These are phyloP conservation scores for Chrysoperla carnea DNA, from an alignment of 1,140 invertebrate genomes.

Conservation along the genomic window DNA sequence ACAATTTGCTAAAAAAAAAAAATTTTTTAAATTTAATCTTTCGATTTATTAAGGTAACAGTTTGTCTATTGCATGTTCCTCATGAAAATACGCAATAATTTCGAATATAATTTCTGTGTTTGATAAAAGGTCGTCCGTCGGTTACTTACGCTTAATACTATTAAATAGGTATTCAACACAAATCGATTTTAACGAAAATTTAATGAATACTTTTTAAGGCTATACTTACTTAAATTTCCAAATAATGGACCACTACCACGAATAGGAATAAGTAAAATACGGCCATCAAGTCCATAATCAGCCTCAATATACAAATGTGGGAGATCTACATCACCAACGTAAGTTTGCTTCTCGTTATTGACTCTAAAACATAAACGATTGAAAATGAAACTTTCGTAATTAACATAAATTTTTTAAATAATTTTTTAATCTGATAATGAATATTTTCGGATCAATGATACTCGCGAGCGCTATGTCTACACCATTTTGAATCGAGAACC, in stretches of 20 bases:
- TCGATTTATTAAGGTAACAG: neutral
- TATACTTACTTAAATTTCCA: conserved; percentile 38
- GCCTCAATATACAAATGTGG: conserved; percentile 36
- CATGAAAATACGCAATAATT: too few relatives aligned
- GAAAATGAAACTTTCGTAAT: neutral
- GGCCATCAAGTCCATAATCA: conserved; percentile 38
- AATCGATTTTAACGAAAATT: too few relatives aligned
- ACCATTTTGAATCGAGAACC: too few relatives aligned
- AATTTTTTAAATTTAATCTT: conserved; percentile 5
- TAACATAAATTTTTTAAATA: too few relatives aligned
- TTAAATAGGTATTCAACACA: too few relatives aligned
- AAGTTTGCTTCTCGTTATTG: conserved; percentile 24
- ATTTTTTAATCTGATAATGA: too few relatives aligned
- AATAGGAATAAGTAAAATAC: conserved; percentile 37
- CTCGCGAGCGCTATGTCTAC: too few relatives aligned
- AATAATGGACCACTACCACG: conserved; percentile 35
- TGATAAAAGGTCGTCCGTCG: too few relatives aligned
- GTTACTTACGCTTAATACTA: too few relatives aligned
- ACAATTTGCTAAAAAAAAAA: conserved; percentile 28
- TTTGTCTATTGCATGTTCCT: conserved; percentile 1
- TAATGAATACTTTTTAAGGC: too few relatives aligned
- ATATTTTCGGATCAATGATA: too few relatives aligned
- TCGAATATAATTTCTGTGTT: too few relatives aligned
- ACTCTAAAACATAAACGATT: conserved; percentile 21
- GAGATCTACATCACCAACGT: conserved; percentile 30